Evolutionary conservation across 2,797 vertebrate species (phyloP), one percentile per base, ranked within the genome.

Genomic region (Gila robusta): DNA sequence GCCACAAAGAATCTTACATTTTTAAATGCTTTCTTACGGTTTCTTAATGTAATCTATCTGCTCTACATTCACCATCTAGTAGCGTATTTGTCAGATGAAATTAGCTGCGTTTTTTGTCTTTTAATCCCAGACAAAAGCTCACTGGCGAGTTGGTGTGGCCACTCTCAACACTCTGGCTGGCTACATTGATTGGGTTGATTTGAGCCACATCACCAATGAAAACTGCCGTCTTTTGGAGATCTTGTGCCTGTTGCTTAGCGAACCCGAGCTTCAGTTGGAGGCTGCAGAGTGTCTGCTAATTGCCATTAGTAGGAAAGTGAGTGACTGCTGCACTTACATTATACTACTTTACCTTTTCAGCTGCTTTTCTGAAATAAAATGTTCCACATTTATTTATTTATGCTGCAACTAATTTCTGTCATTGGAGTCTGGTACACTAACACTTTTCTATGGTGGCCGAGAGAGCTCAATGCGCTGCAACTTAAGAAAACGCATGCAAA

Each of bases 221-320:
- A 97, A 98, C 94, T 99, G 97, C 91, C 97, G 95, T 17, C 94
- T 99, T 32, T 92, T 99, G 89, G 97, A 99, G 92, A 97, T 98
- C 90, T 90, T 99, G 49, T 99, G 98, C 89, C 91, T 99, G 87
- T 95, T 99, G 82, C 94, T 99, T 85, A 95, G 96, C 10, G 98
- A 99, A 79, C 94, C 97, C 0, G 98, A 98, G 83, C 96, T 99
- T 87, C 98, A 99, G 92, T 92, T 99, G 81, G 98, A 98, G 93
- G 98, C 98, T 6, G 97, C 97, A 0, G 98, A 99, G 90, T 99
- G 98, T 91, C 95, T 99, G 70, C 96, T 99, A 87, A 99, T 99
- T 71, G 97, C 97, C 39, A 95, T 99, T 92, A 98, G 97, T 91
- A 95, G 98, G 71, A 98, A 98, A 95, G 98, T 98, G 89, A 90